Conservation (phyloP, 2,888 invertebrate genomes). For the Phyto melanocephala region DNA sequence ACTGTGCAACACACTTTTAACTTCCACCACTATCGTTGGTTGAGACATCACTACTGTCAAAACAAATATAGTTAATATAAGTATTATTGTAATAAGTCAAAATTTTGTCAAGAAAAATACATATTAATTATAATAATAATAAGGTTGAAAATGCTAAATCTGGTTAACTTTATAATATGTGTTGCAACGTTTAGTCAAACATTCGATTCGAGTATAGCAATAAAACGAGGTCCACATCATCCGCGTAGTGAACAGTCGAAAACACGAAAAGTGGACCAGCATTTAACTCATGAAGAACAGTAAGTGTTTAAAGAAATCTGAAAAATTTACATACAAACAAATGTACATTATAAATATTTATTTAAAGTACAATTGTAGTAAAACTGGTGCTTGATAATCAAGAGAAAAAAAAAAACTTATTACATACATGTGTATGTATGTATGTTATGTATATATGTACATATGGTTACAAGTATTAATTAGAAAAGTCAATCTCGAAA, state of each 20-base stretch:
- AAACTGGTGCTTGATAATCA: too few relatives aligned
- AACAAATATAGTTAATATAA: too few relatives aligned
- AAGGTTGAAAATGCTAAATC: slow-evolving; percentile 73
- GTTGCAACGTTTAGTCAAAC: slow-evolving; percentile 73
- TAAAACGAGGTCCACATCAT: slow-evolving; percentile 84
- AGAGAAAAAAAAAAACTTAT: too few relatives aligned
- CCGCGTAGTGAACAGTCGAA: slow-evolving; percentile 81
- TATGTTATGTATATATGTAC: background rate
- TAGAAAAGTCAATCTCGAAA: too few relatives aligned
- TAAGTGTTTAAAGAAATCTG: slow-evolving; percentile 76
- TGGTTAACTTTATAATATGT: slow-evolving; percentile 74
- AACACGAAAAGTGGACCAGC: slow-evolving; percentile 82
- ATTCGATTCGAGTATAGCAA: slow-evolving; percentile 67
- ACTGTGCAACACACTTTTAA: background rate
- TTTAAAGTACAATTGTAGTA: too few relatives aligned
- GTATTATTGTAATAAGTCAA: too few relatives aligned
- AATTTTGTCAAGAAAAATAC: background rate
- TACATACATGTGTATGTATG: background rate
- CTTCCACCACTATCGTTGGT: background rate
- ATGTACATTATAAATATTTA: too few relatives aligned
- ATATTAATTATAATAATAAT: background rate
- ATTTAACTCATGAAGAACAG: slow-evolving; percentile 88
- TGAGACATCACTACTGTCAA: background rate
- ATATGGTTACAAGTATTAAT: background rate
- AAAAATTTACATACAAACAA: background rate